These are phyloP conservation scores for Hedychridium roseum DNA, from an alignment of 2,888 invertebrate genomes.

Conservation along the genomic window DNA sequence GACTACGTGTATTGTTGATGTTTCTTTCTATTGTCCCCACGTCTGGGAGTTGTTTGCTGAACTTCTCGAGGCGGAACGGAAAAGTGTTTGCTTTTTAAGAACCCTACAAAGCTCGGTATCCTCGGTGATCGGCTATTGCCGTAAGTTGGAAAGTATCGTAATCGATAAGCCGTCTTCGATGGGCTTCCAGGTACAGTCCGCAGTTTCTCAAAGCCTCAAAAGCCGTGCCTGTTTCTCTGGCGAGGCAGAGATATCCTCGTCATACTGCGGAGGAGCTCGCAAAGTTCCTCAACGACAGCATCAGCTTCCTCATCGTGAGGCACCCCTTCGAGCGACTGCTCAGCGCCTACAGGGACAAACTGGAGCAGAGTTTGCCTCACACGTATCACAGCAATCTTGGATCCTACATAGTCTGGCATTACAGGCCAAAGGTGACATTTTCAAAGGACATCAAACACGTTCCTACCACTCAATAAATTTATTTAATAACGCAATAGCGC, in stretches of 20 bases:
- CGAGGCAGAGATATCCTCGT: conserved; percentile 81
- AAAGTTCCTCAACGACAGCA: conserved; percentile 78
- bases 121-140: too few relatives aligned
- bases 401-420: conserved; percentile 78
- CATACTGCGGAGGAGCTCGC: conserved; percentile 76
- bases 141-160: too few relatives aligned
- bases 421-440: conserved; percentile 69
- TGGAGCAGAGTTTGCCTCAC: conserved; percentile 83
- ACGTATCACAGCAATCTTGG: conserved; percentile 84
- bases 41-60: too few relatives aligned
- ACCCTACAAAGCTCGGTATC: too few relatives aligned
- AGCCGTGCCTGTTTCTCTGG: conserved; percentile 78
- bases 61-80: too few relatives aligned
- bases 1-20: too few relatives aligned
- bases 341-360: conserved; percentile 85
- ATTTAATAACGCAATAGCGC: too few relatives aligned
- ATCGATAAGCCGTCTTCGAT: too few relatives aligned
- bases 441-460: background rate
- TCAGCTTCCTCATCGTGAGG: conserved; percentile 82
- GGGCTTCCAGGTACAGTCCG: conserved; percentile 73
- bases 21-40: too few relatives aligned
- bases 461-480: too few relatives aligned
- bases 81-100: too few relatives aligned
- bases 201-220: conserved; percentile 80
- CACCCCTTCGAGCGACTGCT: conserved; percentile 83